A percentile compares a stretch with the other conserved stretches of the same genome.
phyloP scores from a whole-genome alignment of 2,113 vertebrate species.

The Toxotes chatareus region DNA sequence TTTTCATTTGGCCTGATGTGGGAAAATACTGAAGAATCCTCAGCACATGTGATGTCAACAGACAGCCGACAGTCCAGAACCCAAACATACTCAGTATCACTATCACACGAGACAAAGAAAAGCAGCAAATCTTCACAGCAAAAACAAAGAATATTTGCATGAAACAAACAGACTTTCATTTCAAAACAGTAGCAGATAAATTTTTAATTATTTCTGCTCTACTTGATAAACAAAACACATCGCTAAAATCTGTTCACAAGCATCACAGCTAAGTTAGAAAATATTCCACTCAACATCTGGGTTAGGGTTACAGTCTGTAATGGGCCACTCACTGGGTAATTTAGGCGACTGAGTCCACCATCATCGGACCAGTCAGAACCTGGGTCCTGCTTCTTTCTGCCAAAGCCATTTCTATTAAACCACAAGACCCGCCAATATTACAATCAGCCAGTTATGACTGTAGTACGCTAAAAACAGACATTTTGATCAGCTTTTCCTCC shows the following conservation, averaged over 20 bases:
- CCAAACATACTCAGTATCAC: neutral
- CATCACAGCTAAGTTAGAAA: neutral
- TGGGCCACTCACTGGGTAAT: neutral
- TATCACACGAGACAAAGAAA: neutral
- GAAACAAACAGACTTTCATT: too few relatives aligned
- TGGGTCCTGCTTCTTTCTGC: neutral
- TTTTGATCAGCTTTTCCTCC: slow-evolving; percentile 11
- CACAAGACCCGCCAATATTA: neutral
- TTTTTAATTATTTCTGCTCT: neutral
- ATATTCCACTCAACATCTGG: neutral
- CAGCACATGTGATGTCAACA: neutral
- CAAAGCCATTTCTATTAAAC: neutral
- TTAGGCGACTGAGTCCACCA: too few relatives aligned
- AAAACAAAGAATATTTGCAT: too few relatives aligned
- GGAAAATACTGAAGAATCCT: neutral
- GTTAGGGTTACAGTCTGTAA: neutral
- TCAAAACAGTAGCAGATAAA: neutral
- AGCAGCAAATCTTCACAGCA: neutral
- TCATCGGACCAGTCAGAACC: neutral
- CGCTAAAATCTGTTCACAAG: neutral
- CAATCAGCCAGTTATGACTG: neutral
- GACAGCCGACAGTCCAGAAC: too few relatives aligned
- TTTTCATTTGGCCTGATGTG: neutral
- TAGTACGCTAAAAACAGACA: neutral
- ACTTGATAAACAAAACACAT: neutral